A percentile compares a stretch with the other conserved stretches of the same genome.
Evolutionary conservation across 2,113 vertebrate genomes (phyloP).

Genomic region (Stegastes partitus): DNA sequence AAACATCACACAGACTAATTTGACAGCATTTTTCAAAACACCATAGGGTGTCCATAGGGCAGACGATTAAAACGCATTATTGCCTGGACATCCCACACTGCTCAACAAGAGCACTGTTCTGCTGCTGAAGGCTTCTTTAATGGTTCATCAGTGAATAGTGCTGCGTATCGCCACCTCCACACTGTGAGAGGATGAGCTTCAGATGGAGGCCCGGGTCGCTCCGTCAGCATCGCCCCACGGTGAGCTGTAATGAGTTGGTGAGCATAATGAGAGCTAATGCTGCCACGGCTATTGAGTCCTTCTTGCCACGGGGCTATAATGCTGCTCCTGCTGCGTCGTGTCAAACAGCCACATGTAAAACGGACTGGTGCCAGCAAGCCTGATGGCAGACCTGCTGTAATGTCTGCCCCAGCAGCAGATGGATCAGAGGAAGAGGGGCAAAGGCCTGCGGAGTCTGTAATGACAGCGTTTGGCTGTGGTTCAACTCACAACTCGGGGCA

Average conservation of each 20-base stretch:
- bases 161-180: constrained; percentile 48
- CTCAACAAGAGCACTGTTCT: constrained; percentile 38
- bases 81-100: constrained; percentile 45
- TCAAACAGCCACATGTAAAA: constrained; percentile 66
- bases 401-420: constrained; percentile 66
- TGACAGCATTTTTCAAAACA: constrained; percentile 8
- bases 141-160: constrained; percentile 57
- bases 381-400: constrained; percentile 54
- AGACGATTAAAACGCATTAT: constrained; percentile 52
- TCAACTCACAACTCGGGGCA: constrained; percentile 28
- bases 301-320: constrained; percentile 58
- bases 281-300: constrained; percentile 50
- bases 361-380: constrained; percentile 62
- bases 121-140: constrained; percentile 59
- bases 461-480: constrained; percentile 37
- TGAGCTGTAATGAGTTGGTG: constrained; percentile 72
- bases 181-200: constrained; percentile 44
- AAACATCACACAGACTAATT: neutral
- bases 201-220: constrained; percentile 41
- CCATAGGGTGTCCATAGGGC: constrained; percentile 3
- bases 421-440: constrained; percentile 61
- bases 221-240: constrained; percentile 71
- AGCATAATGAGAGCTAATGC: constrained; percentile 66
- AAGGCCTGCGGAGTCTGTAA: constrained; percentile 50
- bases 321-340: constrained; percentile 64